A percentile compares a stretch with the other conserved stretches of the same genome.
Evolutionary conservation across 37 sponge, comb jelly and placozoan genomes (phyloP).

Genomic region (Cladorhizidae sp.): DNA sequence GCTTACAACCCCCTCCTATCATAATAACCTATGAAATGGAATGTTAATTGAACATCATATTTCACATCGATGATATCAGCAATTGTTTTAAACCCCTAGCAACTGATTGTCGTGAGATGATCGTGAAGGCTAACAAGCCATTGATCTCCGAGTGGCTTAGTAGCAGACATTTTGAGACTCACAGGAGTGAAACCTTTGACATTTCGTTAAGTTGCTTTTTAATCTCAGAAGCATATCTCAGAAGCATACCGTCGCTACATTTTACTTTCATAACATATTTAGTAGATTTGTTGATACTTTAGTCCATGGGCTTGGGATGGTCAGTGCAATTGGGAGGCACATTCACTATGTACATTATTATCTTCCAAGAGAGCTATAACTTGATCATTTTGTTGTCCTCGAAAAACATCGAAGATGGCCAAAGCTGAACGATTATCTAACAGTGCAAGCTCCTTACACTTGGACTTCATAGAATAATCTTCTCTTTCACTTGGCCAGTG

Average conservation of each 20-base stretch:
- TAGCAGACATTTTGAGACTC: slow-evolving; percentile 18
- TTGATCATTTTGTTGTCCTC: slow-evolving; percentile 46
- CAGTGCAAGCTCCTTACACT: slow-evolving; percentile 32
- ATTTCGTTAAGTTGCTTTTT: background rate
- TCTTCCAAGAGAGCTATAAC: slow-evolving; percentile 8
- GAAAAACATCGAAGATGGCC: slow-evolving; percentile 56
- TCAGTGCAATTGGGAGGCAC: slow-evolving; percentile 67
- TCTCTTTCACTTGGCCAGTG: background rate
- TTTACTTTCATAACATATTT: slow-evolving; percentile 47
- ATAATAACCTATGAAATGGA: too few species aligned
- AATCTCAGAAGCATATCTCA: slow-evolving; percentile 53
- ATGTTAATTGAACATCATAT: too few species aligned
- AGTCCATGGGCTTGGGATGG: slow-evolving; percentile 53
- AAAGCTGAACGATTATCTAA: slow-evolving; percentile 37
- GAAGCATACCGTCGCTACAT: too few species aligned
- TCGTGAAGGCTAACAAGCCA: slow-evolving; percentile 63
- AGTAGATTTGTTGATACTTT: slow-evolving; percentile 47
- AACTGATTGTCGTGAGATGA: slow-evolving; percentile 23
- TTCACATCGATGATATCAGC: too few species aligned
- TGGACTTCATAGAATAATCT: too few species aligned
- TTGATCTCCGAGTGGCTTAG: slow-evolving; percentile 60
- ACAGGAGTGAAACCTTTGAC: background rate
- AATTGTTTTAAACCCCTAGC: slow-evolving; percentile 62
- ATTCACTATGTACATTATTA: slow-evolving; percentile 17
- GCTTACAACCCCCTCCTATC: too few species aligned